A percentile compares a stretch with the other conserved stretches of the same genome.
phyloP scores from a whole-genome alignment of 2,888 invertebrate species.

The Leptopterna dolabrata region DNA sequence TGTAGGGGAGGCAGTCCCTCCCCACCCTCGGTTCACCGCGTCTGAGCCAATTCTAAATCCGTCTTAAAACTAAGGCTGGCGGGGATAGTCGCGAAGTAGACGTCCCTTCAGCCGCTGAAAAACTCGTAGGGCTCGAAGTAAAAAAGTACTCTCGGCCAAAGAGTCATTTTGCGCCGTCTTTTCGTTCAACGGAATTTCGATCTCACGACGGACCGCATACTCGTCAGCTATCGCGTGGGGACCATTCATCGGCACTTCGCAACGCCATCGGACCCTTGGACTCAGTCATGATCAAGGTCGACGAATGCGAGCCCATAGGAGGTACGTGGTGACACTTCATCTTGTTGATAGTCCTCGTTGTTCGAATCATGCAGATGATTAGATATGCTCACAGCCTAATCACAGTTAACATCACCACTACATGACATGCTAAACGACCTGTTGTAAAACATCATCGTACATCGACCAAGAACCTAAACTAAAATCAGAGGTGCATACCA shows the following conservation, averaged over 20 bases:
- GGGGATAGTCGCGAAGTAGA: slow-evolving; percentile 46
- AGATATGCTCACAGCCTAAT: neutral
- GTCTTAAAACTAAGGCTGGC: slow-evolving; percentile 33
- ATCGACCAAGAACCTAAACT: too few species aligned
- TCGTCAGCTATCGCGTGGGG: neutral
- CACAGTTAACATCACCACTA: neutral
- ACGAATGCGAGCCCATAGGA: slow-evolving; percentile 89
- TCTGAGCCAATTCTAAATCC: slow-evolving; percentile 52
- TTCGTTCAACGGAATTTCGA: neutral
- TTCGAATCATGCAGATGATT: neutral
- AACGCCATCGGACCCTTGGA: neutral
- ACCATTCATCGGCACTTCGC: neutral
- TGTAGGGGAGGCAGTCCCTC: slow-evolving; percentile 19
- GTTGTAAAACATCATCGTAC: too few species aligned
- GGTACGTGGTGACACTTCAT: slow-evolving; percentile 72
- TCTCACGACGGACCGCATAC: neutral
- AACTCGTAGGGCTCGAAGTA: slow-evolving; percentile 10
- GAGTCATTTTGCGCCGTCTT: neutral
- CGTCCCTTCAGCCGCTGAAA: slow-evolving; percentile 35
- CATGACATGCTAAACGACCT: too few species aligned
- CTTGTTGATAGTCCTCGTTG: neutral
- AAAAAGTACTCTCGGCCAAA: neutral
- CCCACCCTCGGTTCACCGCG: slow-evolving; percentile 13
- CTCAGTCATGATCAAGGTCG: slow-evolving; percentile 84
- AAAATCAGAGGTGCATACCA: too few species aligned